Conservation (phyloP, 2,888 invertebrate genomes). For the Gandaritis pyraliata region DNA sequence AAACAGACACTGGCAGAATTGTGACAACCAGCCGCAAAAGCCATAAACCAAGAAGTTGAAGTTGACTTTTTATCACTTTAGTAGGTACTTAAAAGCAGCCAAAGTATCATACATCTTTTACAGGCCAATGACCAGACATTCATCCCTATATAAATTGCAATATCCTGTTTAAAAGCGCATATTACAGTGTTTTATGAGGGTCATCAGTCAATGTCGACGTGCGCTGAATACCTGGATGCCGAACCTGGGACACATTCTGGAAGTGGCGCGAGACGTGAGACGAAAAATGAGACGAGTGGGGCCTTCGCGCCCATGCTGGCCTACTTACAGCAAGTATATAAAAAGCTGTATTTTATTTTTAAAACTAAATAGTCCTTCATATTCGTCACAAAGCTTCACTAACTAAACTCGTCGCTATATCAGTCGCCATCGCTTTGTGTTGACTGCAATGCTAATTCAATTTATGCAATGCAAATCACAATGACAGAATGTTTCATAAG, state of each 20-base stretch:
- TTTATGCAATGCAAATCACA: too few relatives aligned
- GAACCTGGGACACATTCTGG: slow-evolving; percentile 24
- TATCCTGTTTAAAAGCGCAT: slow-evolving; percentile 31
- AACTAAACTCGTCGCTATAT: too few relatives aligned
- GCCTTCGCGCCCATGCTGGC: slow-evolving; percentile 13
- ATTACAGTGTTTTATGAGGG: slow-evolving; percentile 40
- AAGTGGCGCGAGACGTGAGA: slow-evolving; percentile 25
- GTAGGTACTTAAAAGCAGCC: too few relatives aligned
- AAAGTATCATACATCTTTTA: slow-evolving; percentile 1
- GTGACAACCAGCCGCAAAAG: too few relatives aligned
- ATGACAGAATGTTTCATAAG: too few relatives aligned
- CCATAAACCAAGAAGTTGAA: too few relatives aligned
- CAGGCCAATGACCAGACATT: slow-evolving; percentile 6
- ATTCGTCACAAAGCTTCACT: background rate
- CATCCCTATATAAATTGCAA: slow-evolving; percentile 30
- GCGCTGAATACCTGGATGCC: slow-evolving; percentile 60
- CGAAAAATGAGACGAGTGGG: slow-evolving; percentile 27
- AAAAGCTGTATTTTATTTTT: background rate
- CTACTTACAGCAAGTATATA: background rate
- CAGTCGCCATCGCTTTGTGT: too few relatives aligned
- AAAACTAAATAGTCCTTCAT: too few relatives aligned
- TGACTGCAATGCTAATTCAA: too few relatives aligned
- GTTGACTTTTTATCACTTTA: too few relatives aligned
- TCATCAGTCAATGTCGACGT: slow-evolving; percentile 62
- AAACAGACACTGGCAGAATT: too few relatives aligned